These are phyloP conservation scores for Bombus balteatus DNA, from an alignment of 1,140 invertebrate species.

Conservation along the genomic window DNA sequence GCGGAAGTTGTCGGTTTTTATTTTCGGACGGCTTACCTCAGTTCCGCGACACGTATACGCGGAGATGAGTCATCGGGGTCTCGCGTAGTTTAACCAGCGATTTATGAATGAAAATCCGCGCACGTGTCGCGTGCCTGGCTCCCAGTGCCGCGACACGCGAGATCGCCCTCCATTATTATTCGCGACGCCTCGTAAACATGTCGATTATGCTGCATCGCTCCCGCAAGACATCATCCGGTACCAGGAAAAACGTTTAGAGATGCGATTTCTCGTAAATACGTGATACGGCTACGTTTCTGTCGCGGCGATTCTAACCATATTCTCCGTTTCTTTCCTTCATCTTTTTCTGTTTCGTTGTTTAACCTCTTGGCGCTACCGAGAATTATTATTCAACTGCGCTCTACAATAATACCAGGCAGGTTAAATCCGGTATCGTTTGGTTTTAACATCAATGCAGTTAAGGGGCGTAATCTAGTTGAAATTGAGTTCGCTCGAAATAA, in stretches of 20 bases:
- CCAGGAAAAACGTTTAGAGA: constrained; percentile 38
- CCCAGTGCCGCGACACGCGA: constrained; percentile 46
- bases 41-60: constrained; percentile 48
- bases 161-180: constrained; percentile 58
- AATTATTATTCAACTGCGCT: neutral
- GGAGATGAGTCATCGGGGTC: constrained; percentile 59
- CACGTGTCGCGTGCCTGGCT: constrained; percentile 60
- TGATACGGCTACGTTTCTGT: neutral
- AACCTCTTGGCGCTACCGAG: neutral
- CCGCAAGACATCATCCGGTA: constrained; percentile 35
- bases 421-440: neutral
- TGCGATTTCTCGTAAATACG: neutral
- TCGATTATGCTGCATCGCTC: constrained; percentile 48
- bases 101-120: constrained; percentile 81
- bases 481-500: too few species aligned
- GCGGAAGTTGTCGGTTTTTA: constrained; percentile 50
- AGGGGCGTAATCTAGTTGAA: too few species aligned
- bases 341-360: neutral
- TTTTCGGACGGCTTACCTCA: constrained; percentile 72
- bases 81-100: constrained; percentile 65
- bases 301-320: neutral
- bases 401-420: neutral
- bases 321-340: neutral
- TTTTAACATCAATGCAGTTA: neutral
- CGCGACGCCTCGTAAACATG: constrained; percentile 59